phyloP scores from a whole-genome alignment of 2,797 vertebrate species.

The Cercopithecus hamlyni region DNA sequence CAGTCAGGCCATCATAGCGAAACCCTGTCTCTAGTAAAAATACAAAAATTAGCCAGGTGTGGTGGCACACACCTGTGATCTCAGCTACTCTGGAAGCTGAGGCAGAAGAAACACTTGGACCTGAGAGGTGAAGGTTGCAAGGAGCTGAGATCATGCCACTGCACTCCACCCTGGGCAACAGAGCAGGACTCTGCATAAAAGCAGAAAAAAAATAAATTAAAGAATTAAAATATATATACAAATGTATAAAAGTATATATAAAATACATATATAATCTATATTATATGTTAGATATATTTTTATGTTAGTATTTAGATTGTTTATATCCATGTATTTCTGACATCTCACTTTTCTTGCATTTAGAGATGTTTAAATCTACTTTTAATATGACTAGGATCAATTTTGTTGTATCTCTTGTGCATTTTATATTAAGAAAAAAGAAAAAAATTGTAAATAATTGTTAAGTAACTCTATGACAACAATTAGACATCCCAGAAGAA shows the following conservation, averaged over 20 bases:
- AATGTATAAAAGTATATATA: neutral
- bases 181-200: neutral
- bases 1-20: neutral
- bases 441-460: neutral
- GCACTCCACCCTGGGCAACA: neutral
- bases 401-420: neutral
- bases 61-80: neutral
- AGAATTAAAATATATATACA: neutral
- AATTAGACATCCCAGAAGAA: neutral
- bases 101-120: neutral
- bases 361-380: neutral
- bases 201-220: too few relatives aligned
- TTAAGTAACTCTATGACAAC: neutral
- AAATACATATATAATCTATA: neutral
- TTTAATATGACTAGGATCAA: neutral
- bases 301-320: neutral
- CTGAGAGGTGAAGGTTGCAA: neutral
- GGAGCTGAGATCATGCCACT: neutral
- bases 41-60: neutral
- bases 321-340: neutral
- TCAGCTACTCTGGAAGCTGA: too few relatives aligned
- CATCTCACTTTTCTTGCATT: neutral
- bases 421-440: neutral
- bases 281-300: neutral
- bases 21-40: neutral